These are phyloP conservation scores for Trichopria drosophilae DNA, from an alignment of 2,888 invertebrate genomes.

Conservation along the genomic window DNA sequence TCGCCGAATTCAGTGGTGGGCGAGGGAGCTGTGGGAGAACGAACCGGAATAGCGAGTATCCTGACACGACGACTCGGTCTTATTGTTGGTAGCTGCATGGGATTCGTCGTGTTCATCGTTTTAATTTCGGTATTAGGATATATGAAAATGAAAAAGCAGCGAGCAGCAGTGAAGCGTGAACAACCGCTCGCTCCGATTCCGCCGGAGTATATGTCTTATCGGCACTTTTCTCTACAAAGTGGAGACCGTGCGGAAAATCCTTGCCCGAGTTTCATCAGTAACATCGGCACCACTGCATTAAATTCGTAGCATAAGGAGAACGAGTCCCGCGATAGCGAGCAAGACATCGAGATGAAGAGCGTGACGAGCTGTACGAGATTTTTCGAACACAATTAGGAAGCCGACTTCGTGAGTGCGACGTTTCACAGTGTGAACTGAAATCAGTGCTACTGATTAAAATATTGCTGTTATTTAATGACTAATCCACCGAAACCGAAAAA, in stretches of 20 bases:
- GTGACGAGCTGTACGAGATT: no score
- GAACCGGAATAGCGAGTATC: slow-evolving; percentile 73
- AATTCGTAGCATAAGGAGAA: slow-evolving; percentile 53
- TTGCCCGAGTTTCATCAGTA: slow-evolving; percentile 56
- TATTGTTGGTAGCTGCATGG: slow-evolving; percentile 85
- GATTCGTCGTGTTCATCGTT: slow-evolving; percentile 82
- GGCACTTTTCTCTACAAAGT: slow-evolving; percentile 72
- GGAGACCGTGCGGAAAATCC: slow-evolving; percentile 60
- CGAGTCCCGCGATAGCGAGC: slow-evolving; percentile 32
- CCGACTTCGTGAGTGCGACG: no score
- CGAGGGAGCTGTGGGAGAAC: slow-evolving; percentile 66
- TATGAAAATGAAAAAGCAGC: slow-evolving; percentile 81
- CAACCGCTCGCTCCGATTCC: slow-evolving; percentile 63
- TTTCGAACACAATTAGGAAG: no score
- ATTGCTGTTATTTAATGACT: no score
- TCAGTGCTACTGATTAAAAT: no score
- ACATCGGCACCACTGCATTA: slow-evolving; percentile 51
- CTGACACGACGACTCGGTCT: slow-evolving; percentile 80
- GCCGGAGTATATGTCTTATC: slow-evolving; percentile 80
- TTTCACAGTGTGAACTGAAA: no score
- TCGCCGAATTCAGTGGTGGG: slow-evolving; percentile 68
- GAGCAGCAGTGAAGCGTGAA: slow-evolving; percentile 73
- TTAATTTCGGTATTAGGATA: slow-evolving; percentile 81
- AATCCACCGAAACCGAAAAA: no score
- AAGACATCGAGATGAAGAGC: slow-evolving; percentile 51